These are phyloP conservation scores for Stichopus horrens DNA, from an alignment of 53 echinoderm and acorn worm genomes.

Conservation along the genomic window DNA sequence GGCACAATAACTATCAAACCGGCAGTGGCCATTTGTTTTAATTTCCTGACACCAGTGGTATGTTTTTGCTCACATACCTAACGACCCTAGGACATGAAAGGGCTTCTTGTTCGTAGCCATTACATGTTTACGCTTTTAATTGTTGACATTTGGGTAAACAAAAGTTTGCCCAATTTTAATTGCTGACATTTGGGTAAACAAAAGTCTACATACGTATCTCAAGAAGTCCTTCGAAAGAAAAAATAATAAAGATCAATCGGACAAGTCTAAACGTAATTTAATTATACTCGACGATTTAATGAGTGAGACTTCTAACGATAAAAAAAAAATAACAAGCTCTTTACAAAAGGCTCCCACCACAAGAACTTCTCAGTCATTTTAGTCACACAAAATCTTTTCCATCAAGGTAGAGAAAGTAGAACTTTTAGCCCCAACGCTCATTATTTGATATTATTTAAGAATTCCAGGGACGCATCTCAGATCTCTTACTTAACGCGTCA, in stretches of 20 bases:
- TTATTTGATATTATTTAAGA: constrained; percentile 78
- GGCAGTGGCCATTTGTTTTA: too few relatives aligned
- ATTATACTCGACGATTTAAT: constrained; percentile 80
- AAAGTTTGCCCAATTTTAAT: too few relatives aligned
- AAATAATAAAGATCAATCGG: constrained; percentile 49
- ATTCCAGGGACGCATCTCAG: constrained; percentile 74
- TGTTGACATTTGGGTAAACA: too few relatives aligned
- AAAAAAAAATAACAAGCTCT: constrained; percentile 58
- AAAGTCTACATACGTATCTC: too few relatives aligned
- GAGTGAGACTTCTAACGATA: constrained; percentile 55
- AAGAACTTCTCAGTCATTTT: constrained; percentile 79
- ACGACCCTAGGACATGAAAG: too few relatives aligned
- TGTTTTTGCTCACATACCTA: too few relatives aligned
- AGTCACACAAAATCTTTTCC: constrained; percentile 77
- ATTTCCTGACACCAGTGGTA: too few relatives aligned
- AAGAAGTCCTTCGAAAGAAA: too few relatives aligned
- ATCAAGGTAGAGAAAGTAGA: constrained; percentile 71
- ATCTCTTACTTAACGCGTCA: constrained; percentile 71
- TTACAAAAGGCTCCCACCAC: constrained; percentile 83
- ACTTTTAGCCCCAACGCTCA: constrained; percentile 79
- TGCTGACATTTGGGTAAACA: too few relatives aligned
- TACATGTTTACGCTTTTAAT: too few relatives aligned
- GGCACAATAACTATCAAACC: too few relatives aligned
- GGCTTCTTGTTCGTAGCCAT: too few relatives aligned
- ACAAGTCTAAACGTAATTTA: constrained; percentile 51